A percentile compares a stretch with the other conserved stretches of the same genome.
Conservation (phyloP, 2,113 vertebrate species). For the Catharus bicknelli region DNA sequence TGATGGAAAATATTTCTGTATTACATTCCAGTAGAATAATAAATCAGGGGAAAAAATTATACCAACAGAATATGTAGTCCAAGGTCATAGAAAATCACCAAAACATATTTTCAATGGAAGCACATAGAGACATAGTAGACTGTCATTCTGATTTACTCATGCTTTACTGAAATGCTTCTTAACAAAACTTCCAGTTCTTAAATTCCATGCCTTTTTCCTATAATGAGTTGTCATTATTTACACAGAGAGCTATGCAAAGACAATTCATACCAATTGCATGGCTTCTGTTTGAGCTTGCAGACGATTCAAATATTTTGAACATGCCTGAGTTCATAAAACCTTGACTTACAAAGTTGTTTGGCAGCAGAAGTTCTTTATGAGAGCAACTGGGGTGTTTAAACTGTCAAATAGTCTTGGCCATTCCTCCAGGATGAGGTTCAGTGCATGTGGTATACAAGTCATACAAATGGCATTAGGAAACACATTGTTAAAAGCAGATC, state of each 20-base stretch:
- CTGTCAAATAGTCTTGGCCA: not conserved
- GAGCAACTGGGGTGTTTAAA: not conserved
- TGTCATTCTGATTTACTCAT: not conserved
- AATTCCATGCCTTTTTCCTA: not conserved
- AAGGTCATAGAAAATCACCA: not conserved
- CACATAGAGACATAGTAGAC: not conserved
- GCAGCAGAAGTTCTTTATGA: not conserved
- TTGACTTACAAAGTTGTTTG: not conserved
- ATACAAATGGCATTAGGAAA: conserved; percentile 25
- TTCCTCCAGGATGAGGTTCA: conserved; percentile 26
- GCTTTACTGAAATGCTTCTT: not conserved
- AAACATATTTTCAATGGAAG: not conserved
- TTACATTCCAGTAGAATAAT: not conserved
- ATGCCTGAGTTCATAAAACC: not conserved
- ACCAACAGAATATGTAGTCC: not conserved
- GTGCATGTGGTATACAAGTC: conserved; percentile 26
- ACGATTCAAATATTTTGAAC: not conserved
- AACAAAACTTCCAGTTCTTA: not conserved
- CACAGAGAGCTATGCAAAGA: not conserved
- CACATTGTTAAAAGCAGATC: not conserved
- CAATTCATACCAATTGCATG: not conserved
- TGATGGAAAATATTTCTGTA: not conserved
- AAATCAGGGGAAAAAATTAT: not conserved
- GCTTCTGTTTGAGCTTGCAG: not conserved
- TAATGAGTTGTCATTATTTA: not conserved